Evolutionary conservation across 2,888 invertebrate species (phyloP).

Genomic region (Leptopilina syphax): DNA sequence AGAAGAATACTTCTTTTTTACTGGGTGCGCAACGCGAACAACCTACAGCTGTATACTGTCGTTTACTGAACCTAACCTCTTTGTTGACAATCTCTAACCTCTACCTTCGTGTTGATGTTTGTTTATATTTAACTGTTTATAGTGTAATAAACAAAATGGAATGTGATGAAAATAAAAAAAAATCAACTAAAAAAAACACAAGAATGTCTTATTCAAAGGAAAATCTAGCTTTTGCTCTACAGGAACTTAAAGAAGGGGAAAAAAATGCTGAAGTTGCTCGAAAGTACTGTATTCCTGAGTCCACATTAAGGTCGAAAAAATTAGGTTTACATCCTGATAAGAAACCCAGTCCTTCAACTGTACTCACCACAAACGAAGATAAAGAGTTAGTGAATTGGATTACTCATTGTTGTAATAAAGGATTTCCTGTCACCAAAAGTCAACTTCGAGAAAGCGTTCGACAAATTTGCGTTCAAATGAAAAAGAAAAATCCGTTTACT

Average conservation of each 20-base stretch:
- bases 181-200: no score
- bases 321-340: background rate
- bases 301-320: constrained; percentile 41
- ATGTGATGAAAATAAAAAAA: no score
- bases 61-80: no score
- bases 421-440: constrained; percentile 60
- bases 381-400: constrained; percentile 49
- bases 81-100: no score
- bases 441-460: constrained; percentile 57
- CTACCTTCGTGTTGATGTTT: no score
- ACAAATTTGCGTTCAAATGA: constrained; percentile 48
- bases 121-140: no score
- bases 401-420: background rate
- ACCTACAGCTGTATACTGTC: no score
- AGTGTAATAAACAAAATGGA: no score
- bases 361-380: constrained; percentile 39
- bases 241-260: constrained; percentile 38
- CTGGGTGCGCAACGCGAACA: no score
- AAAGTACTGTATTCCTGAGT: constrained; percentile 42
- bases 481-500: constrained; percentile 54
- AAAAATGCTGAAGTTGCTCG: constrained; percentile 35
- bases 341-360: constrained; percentile 35
- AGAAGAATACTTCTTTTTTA: no score
- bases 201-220: background rate
- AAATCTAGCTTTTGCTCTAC: constrained; percentile 32